phyloP scores from a whole-genome alignment of 2,113 vertebrate species.

The Pluvianellus socialis region DNA sequence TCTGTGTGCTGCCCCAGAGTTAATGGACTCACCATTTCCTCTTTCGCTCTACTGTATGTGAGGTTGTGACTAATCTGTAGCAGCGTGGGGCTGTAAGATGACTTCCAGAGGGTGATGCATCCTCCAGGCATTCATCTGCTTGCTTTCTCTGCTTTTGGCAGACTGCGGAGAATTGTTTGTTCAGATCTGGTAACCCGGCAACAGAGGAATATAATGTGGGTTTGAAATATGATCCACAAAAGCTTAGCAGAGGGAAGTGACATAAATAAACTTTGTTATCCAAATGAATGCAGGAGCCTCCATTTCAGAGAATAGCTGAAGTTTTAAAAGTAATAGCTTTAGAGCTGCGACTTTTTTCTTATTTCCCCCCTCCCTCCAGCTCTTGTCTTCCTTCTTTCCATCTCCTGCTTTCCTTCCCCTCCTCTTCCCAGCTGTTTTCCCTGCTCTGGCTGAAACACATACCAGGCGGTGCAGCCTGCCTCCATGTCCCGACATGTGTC shows the following conservation, averaged over 20 bases:
- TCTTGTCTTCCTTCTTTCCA: background rate
- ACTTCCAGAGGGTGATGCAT: slow-evolving; percentile 69
- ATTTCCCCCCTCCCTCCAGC: background rate
- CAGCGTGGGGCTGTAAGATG: slow-evolving; percentile 22
- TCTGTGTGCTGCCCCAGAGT: background rate
- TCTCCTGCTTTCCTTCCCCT: background rate
- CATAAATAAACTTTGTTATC: slow-evolving; percentile 17
- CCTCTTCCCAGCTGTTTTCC: background rate
- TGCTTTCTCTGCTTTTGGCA: slow-evolving; percentile 49
- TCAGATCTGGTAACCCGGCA: slow-evolving; percentile 63
- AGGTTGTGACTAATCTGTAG: slow-evolving; percentile 55
- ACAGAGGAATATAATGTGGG: slow-evolving; percentile 29
- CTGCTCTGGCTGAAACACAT: background rate
- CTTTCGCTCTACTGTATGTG: background rate
- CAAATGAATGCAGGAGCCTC: background rate
- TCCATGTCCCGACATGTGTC: accelerated
- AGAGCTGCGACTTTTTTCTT: background rate
- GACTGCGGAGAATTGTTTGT: slow-evolving; percentile 55
- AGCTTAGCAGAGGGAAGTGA: background rate
- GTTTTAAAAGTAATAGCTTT: background rate
- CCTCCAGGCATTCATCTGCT: slow-evolving; percentile 73
- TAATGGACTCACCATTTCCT: slow-evolving; percentile 46
- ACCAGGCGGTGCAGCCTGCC: background rate
- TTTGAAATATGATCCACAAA: slow-evolving; percentile 58
- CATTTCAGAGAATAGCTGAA: background rate